Conservation (phyloP, 2,797 vertebrate genomes). For the Hapalemur alaotrensis region DNA sequence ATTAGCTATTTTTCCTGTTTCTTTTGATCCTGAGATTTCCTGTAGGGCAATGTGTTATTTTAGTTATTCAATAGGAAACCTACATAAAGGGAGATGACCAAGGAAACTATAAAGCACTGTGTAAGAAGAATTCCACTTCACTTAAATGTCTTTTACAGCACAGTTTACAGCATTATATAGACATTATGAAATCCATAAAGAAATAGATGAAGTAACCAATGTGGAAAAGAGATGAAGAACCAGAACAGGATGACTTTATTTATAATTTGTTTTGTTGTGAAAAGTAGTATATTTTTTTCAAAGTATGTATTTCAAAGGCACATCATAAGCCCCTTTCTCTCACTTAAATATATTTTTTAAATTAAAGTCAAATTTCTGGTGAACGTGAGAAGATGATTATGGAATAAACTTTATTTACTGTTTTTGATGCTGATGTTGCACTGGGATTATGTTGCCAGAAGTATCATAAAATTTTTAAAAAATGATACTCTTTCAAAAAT, state of each 20-base stretch:
- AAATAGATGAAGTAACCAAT: neutral
- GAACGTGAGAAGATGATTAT: neutral
- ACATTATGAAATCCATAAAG: neutral
- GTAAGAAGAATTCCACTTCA: neutral
- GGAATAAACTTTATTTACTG: neutral
- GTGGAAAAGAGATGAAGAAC: neutral
- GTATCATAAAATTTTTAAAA: neutral
- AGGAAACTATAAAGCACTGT: neutral
- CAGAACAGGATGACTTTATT: neutral
- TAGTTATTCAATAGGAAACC: neutral
- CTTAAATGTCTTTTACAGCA: neutral
- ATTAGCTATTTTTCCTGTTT: neutral
- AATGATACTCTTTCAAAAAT: neutral
- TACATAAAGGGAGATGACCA: neutral
- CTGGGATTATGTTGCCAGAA: neutral
- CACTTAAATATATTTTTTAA: neutral
- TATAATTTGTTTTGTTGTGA: neutral
- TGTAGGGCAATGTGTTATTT: neutral
- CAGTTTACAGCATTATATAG: neutral
- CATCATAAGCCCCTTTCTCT: neutral
- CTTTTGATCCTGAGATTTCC: constrained; percentile 11
- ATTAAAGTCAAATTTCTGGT: constrained; percentile 27
- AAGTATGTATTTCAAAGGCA: constrained; percentile 23
- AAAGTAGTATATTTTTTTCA: neutral
- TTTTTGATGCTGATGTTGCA: neutral